phyloP scores from a whole-genome alignment of 2,113 vertebrate species.

The Leptosomus discolor region DNA sequence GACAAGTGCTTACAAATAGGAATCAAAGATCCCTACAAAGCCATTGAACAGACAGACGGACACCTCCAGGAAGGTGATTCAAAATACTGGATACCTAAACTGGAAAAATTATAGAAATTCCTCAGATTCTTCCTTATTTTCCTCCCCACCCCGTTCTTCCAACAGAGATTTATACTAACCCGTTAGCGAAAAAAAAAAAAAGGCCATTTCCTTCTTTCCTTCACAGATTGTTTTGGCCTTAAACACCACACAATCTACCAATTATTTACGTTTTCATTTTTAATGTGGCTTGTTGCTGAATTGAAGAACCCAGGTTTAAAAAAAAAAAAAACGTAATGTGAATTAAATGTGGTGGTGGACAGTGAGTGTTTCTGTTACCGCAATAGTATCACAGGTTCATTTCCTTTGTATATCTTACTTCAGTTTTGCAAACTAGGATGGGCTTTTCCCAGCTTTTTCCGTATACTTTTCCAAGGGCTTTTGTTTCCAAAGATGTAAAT shows the following conservation, averaged over 20 bases:
- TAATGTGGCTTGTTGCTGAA: neutral
- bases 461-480: conserved; percentile 60
- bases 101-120: neutral
- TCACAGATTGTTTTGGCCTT: neutral
- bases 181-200: neutral
- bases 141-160: neutral
- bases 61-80: neutral
- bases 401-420: conserved; percentile 71
- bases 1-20: neutral
- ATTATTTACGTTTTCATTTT: neutral
- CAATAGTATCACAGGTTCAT: conserved; percentile 61
- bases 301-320: neutral
- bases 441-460: conserved; percentile 51
- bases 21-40: neutral
- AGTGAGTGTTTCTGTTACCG: conserved; percentile 36
- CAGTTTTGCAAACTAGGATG: neutral
- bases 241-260: neutral
- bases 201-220: neutral
- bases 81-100: neutral
- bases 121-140: neutral
- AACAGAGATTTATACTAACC: neutral
- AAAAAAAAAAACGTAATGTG: conserved; percentile 32
- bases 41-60: neutral
- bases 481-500: conserved; percentile 65
- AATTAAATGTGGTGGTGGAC: conserved; percentile 47